These are phyloP conservation scores for Agrenia bidenticulata DNA, from an alignment of 2,888 invertebrate species.

Conservation along the genomic window DNA sequence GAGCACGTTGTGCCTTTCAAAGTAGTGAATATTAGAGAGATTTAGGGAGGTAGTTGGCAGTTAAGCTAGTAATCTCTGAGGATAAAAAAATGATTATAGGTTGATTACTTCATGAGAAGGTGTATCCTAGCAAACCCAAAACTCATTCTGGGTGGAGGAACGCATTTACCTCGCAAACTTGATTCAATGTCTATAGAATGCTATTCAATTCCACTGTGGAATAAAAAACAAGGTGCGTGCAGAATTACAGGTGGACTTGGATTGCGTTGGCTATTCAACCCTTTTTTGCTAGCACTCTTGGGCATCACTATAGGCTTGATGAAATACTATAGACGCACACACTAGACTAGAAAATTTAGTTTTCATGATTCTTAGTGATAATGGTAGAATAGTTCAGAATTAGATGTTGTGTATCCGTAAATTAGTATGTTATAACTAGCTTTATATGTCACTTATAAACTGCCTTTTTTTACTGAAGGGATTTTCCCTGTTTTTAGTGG, in stretches of 20 bases:
- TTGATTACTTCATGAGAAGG: slow-evolving; percentile 33
- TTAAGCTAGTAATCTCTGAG: not conserved
- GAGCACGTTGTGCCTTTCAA: too few species aligned
- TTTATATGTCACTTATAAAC: too few species aligned
- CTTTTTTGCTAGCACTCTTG: slow-evolving; percentile 4
- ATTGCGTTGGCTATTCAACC: slow-evolving; percentile 4
- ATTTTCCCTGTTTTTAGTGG: too few species aligned
- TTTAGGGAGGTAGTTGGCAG: too few species aligned
- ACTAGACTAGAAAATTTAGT: too few species aligned
- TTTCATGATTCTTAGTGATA: too few species aligned
- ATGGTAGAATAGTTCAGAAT: too few species aligned
- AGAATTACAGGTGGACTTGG: not conserved
- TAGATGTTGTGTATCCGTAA: too few species aligned
- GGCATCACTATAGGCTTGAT: slow-evolving; percentile 3
- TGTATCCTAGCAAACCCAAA: slow-evolving; percentile 34
- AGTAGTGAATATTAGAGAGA: too few species aligned
- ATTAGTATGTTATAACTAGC: too few species aligned
- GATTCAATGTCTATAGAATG: slow-evolving; percentile 37
- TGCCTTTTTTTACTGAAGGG: too few species aligned
- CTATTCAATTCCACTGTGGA: not conserved
- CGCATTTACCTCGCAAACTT: slow-evolving; percentile 50
- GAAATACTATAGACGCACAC: not conserved
- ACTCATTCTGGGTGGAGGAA: slow-evolving; percentile 47
- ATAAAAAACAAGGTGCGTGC: slow-evolving; percentile 1
- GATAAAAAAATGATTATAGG: slow-evolving; percentile 27